Conservation (phyloP, 2,888 invertebrate genomes). For the Harpalus rufipes region DNA sequence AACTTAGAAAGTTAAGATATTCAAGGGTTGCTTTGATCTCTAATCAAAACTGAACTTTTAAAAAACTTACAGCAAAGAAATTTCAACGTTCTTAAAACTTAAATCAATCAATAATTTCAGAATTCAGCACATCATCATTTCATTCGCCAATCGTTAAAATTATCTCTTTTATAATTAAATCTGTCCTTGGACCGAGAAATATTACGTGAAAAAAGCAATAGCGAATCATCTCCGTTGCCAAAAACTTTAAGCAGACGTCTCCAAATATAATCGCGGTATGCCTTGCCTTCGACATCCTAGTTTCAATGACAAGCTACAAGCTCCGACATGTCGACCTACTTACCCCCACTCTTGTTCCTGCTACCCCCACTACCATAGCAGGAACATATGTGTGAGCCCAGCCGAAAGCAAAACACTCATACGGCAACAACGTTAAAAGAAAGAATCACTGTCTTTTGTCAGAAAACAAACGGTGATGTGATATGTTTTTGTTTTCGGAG, state of each 20-base stretch:
- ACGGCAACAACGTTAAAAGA: background rate
- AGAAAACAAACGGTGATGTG: slow-evolving; percentile 41
- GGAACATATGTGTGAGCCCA: slow-evolving; percentile 31
- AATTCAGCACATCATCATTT: background rate
- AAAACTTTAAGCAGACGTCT: slow-evolving; percentile 62
- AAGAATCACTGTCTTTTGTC: slow-evolving; percentile 18
- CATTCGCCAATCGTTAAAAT: slow-evolving; percentile 46
- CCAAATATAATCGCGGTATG: slow-evolving; percentile 60
- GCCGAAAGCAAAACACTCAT: slow-evolving; percentile 27
- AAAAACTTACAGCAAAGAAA: background rate
- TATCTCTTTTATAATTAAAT: slow-evolving; percentile 38
- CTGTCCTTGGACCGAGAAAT: slow-evolving; percentile 55
- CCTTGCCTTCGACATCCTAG: slow-evolving; percentile 31
- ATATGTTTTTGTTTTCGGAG: slow-evolving; percentile 43
- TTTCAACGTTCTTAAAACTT: slow-evolving; percentile 22
- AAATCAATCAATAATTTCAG: slow-evolving; percentile 4
- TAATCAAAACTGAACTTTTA: background rate
- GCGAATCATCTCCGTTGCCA: slow-evolving; percentile 45
- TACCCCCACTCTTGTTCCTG: slow-evolving; percentile 17
- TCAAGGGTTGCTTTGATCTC: no score
- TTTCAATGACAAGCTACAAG: slow-evolving; percentile 55
- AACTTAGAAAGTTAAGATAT: no score
- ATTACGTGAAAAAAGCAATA: slow-evolving; percentile 55
- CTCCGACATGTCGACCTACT: slow-evolving; percentile 56
- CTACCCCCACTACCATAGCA: background rate